Base-by-base conservation (phyloP, 2,797 vertebrate species). In the Odontamblyopus rebecca region DNA sequence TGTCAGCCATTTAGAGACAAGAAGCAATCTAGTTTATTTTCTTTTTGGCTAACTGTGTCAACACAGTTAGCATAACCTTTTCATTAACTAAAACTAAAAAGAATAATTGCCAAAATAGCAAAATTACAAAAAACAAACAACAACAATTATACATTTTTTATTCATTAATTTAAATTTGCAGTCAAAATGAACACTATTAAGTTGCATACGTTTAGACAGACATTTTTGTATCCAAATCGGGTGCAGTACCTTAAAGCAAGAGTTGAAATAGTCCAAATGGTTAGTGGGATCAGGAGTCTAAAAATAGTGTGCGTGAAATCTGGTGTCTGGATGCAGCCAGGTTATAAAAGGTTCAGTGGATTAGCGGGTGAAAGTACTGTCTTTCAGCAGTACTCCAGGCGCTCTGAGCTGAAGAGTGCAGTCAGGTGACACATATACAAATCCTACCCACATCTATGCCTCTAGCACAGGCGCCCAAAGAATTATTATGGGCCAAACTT, bases 271-370 rank as follows among this genome's bases (percentile, higher is more conserved):
- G 89, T 79, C 71, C 70, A 83, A 75, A 86, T 86, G 77, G 82
- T 83, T 88, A 76, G 67, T 74, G 73, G 79, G 85, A 89, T 87
- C 69, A 81, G 61, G 44, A 27, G 32, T 80, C 81, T 91, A 90
- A 90, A 85, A 88, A 90, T 93, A 94, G 74, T 56, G 1, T 16
- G 79, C 57, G 82, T 77, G 87, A 92, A 91, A 79, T 77, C 87
- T 80, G 72, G 77, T 83, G 73, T 50, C 86, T 85, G 82, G 87
- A 79, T 82, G 67, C 71, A 73, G 77, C 62, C 83, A 74, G 78
- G 84, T 76, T 86, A 73, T 50, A 67, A 76, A 66, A 75, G 67
- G 69, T 84, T 82, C 54, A 59, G 70, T 30, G 61, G 88, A 91
- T 91, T 90, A 90, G 75, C 67, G 27, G 72, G 70, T 65, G 74